Conservation (phyloP, 2,797 vertebrate genomes). For the Pangasius mekongensis region DNA sequence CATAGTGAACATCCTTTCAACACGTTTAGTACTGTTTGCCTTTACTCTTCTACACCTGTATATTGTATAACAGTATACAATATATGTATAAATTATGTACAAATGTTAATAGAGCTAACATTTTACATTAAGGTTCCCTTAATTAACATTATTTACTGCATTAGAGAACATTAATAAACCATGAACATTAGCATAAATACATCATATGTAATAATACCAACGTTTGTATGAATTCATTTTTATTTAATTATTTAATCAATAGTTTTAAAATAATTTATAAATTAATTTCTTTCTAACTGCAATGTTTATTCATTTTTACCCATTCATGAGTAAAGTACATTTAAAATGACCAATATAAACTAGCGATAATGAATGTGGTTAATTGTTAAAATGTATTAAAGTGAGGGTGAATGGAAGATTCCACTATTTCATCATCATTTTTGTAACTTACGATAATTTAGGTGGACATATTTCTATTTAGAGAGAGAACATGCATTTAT, state of each 20-base stretch:
- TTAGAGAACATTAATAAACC: background rate
- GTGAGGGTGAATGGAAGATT: background rate
- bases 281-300: background rate
- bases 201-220: background rate
- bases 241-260: background rate
- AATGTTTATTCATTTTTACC: background rate
- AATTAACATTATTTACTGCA: background rate
- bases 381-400: background rate
- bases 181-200: background rate
- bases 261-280: background rate
- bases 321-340: background rate
- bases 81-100: background rate
- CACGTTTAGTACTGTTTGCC: background rate
- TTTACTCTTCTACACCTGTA: background rate
- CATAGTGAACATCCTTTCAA: background rate
- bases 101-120: background rate
- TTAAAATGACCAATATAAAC: background rate
- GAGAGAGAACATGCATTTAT: background rate
- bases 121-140: background rate
- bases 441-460: background rate
- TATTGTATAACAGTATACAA: too few species aligned
- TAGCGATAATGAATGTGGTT: background rate
- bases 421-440: background rate
- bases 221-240: background rate
- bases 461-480: background rate